Evolutionary conservation across 1,140 invertebrate genomes (phyloP), one percentile per base, ranked within the genome.

Genomic region (Carposina sasakii): DNA sequence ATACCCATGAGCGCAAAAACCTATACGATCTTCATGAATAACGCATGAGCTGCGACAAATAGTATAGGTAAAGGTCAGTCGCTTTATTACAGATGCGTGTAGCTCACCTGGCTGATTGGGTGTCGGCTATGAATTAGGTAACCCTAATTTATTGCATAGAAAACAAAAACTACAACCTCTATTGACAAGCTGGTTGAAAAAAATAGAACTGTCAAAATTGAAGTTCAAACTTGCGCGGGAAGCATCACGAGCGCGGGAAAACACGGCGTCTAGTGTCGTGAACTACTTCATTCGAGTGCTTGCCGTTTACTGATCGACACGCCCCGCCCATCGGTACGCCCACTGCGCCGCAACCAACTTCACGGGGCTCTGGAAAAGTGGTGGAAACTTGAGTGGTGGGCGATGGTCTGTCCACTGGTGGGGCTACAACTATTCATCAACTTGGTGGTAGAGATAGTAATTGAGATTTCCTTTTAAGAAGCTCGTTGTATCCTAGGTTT

Each of bases 1-100:
- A n/a, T n/a, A n/a, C n/a, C n/a, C n/a, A n/a, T n/a, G n/a, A n/a
- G n/a, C n/a, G n/a, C n/a, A n/a, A n/a, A n/a, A n/a, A n/a, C n/a
- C 40, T 43, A 52, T 56, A 46, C 54, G 43, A 40, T 34, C 48
- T 40, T 66, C 63, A 76, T 81, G 77, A 78, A 81, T 81, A 71
- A 81, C 57, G 66, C 72, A 81, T 79, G 72, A 73, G 62, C 23
- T 39, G 59, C 59, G 71, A 78, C 73, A 76, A 78, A 81, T 75
- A 78, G 70, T 71, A 55, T 64, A 56, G 55, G 48, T 67, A 79
- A 77, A 79, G 76, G 74, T 77, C 75, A 73, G 49, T 70, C 51
- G 63, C 59, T 71, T 69, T 69, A 67, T 74, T 68, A 73, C 64
- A 63, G 60, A 76, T 65, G 52, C 59, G 54, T 55, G 56, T 41